phyloP scores from a whole-genome alignment of 1,140 invertebrate species.

The Euglossa dilemma region DNA sequence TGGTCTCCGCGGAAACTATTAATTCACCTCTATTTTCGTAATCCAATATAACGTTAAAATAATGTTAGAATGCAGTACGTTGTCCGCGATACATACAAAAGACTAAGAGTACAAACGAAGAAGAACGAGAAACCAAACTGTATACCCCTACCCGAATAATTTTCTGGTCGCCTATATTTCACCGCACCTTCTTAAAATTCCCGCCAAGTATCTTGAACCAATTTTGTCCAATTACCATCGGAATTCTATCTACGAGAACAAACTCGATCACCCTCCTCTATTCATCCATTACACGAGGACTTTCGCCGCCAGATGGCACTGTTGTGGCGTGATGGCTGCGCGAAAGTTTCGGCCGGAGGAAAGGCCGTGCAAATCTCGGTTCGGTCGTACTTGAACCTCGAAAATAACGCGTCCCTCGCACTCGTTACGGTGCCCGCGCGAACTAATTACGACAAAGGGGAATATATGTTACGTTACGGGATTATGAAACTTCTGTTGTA shows the following conservation, averaged over 20 bases:
- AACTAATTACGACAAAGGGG: conserved; percentile 53
- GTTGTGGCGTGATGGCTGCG: not conserved
- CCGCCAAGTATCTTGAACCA: not conserved
- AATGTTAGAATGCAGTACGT: too few relatives aligned
- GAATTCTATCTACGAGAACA: not conserved
- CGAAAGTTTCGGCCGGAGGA: not conserved
- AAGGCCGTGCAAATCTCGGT: conserved; percentile 1
- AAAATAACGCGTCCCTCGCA: conserved; percentile 15
- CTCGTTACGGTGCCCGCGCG: conserved; percentile 31
- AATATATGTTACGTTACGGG: conserved; percentile 50
- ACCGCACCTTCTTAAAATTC: not conserved
- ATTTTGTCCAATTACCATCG: not conserved
- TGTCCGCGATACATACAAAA: too few relatives aligned
- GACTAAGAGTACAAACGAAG: too few relatives aligned
- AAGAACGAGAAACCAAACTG: too few relatives aligned
- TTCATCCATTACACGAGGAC: not conserved
- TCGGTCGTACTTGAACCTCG: not conserved
- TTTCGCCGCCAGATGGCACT: not conserved
- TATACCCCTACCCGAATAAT: too few relatives aligned
- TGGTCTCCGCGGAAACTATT: too few relatives aligned
- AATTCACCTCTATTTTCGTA: too few relatives aligned
- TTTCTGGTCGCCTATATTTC: too few relatives aligned
- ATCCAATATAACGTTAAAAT: too few relatives aligned
- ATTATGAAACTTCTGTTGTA: conserved; percentile 54
- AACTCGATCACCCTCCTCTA: too few relatives aligned